Evolutionary conservation across 2,113 vertebrate genomes (phyloP), one percentile per base, ranked within the genome.

Genomic region (Paedocypris sp.): DNA sequence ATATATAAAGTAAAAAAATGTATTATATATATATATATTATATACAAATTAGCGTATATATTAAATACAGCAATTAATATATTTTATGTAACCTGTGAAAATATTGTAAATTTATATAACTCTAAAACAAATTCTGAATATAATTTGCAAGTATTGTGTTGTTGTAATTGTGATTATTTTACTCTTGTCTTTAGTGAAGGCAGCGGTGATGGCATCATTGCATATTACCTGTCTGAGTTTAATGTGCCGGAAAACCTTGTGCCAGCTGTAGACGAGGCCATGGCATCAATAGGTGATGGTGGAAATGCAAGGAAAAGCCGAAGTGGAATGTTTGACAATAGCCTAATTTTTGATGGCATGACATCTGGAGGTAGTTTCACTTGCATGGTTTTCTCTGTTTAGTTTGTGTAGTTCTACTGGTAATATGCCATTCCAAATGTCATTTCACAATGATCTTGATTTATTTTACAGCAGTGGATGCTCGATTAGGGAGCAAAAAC

Each of bases 181-280:
- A 12, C 8, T 18, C 9, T 59, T 9, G n/a, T 1, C 66, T 62
- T 36, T 36, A 86, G 83, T 2, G 75, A 82, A 18, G 75, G 63
- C 0, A 38, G 8, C 36, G 12, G 15, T 0, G 65, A 63, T 4
- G 41, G 49, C 18, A 5, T 85, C 0, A 60, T 80, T 42, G 83
- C 76, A 4, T 88, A 87, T 28, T 88, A 85, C 41, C 28, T 82
- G 67, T 81, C 85, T 0, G 81, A 86, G 75, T 88, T 87, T 12
- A 62, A 71, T 1, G 25, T 86, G 2, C 81, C 79, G 4, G 22
- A 28, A 3, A 46, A 39, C 5, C 64, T 72, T 61, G 28, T 72
- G 63, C 20, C 11, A 0, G 47, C 59, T 0, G 46, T 86, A 51
- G 80, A 85, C 1, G 36, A 70, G 1, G 78, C 78, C 45, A 52